A percentile compares a stretch with the other conserved stretches of the same genome.
Evolutionary conservation across 2,113 vertebrate genomes (phyloP).

Genomic region (Sminthopsis crassicaudata): DNA sequence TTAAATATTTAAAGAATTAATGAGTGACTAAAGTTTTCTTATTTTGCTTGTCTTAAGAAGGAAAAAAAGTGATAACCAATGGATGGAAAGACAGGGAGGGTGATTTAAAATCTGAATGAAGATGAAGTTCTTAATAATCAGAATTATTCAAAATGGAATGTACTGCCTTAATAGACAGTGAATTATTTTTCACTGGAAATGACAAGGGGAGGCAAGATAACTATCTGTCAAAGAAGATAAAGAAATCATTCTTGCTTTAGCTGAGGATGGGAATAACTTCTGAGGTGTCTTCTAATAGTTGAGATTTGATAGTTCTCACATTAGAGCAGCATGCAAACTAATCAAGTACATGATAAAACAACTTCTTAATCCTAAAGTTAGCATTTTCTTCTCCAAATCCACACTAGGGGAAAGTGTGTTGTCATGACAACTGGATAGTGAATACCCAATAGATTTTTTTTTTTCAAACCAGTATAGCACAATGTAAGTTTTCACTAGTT

Average conservation of each 20-base stretch:
- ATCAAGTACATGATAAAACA: neutral
- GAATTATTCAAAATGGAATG: neutral
- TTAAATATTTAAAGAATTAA: neutral
- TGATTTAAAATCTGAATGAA: neutral
- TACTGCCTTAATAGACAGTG: neutral
- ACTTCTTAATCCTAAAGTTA: neutral
- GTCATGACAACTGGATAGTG: neutral
- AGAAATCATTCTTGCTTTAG: neutral
- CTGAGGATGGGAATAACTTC: neutral
- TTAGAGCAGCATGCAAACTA: neutral
- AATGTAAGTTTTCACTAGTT: neutral
- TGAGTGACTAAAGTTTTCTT: neutral
- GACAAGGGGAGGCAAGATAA: neutral
- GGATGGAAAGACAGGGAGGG: neutral
- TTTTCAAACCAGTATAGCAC: slow-evolving; percentile 3
- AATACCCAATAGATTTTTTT: slow-evolving; percentile 13
- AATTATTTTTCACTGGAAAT: neutral
- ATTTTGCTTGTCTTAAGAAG: neutral
- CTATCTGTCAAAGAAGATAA: neutral
- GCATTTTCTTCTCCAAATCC: neutral
- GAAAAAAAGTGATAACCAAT: neutral
- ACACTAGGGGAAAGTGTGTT: neutral
- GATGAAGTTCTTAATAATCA: neutral
- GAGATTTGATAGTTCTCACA: neutral
- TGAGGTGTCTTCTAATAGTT: neutral